These are phyloP conservation scores for Papilio protenor DNA, from an alignment of 2,888 invertebrate genomes.

Conservation along the genomic window DNA sequence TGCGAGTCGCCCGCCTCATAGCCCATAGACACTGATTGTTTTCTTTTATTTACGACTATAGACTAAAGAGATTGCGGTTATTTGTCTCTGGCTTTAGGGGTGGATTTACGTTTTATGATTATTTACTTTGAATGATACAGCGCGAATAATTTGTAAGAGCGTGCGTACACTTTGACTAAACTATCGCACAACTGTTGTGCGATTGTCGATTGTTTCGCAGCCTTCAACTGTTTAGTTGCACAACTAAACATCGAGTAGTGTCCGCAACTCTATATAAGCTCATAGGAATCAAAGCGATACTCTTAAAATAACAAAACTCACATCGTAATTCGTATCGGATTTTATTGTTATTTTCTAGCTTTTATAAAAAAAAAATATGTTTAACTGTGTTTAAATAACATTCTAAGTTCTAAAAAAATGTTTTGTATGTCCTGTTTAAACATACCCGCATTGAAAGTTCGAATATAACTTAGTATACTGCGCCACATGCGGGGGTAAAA, in stretches of 20 bases:
- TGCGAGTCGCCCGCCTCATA: constrained; percentile 44
- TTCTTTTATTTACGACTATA: constrained; percentile 58
- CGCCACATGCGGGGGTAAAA: neutral
- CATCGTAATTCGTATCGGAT: no score
- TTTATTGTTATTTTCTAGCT: neutral
- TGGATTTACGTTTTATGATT: constrained; percentile 50
- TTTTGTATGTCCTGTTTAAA: constrained; percentile 5
- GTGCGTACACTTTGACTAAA: neutral
- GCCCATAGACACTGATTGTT: constrained; percentile 57
- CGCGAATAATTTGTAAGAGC: neutral
- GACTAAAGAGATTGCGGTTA: constrained; percentile 54
- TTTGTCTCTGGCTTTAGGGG: constrained; percentile 56
- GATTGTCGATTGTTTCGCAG: no score
- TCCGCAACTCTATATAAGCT: no score
- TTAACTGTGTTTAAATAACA: neutral
- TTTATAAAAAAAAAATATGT: neutral
- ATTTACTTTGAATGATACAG: constrained; percentile 42
- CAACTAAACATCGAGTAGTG: no score
- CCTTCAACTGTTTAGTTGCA: no score
- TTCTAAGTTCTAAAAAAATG: neutral
- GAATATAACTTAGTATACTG: constrained; percentile 17
- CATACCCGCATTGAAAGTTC: constrained; percentile 23
- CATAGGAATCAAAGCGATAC: no score
- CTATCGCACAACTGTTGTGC: neutral
- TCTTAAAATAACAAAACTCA: no score